Evolutionary conservation across 1,140 invertebrate species (phyloP).

Genomic region (Drosophila serrata): DNA sequence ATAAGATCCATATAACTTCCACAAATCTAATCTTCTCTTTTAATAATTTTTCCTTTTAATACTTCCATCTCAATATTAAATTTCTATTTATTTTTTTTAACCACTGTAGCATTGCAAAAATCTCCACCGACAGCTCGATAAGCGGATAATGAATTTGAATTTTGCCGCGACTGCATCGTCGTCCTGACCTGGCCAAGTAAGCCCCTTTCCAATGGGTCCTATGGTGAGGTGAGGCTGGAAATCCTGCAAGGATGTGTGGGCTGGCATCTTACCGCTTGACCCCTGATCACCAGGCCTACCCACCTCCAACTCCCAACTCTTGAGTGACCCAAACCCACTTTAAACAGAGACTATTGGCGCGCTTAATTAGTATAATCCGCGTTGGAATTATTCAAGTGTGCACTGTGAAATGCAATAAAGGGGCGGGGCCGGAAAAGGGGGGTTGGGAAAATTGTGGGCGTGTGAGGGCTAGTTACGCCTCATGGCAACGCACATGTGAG

Average conservation of each 20-base stretch:
- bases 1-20: not conserved
- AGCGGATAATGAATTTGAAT: constrained; percentile 79
- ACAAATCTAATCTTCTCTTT: not conserved
- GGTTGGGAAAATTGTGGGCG: not conserved
- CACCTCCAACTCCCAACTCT: not conserved
- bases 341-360: constrained; percentile 46
- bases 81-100: not conserved
- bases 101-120: constrained; percentile 41
- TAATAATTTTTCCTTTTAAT: not conserved
- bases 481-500: constrained; percentile 32
- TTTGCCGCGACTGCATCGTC: constrained; percentile 38
- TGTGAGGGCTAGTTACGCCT: constrained; percentile 13
- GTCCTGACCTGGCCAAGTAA: constrained; percentile 17
- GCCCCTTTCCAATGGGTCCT: constrained; percentile 1
- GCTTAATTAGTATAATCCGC: constrained; percentile 84
- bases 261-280: constrained; percentile 5
- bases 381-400: constrained; percentile 82
- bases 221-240: not conserved
- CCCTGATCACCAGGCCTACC: not conserved
- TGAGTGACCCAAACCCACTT: not conserved
- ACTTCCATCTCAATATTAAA: not conserved
- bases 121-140: constrained; percentile 44
- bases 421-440: constrained; percentile 19
- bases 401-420: constrained; percentile 60
- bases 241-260: constrained; percentile 33